Percentiles rank a stretch among this genome's conserved stretches.
Conservation (phyloP, 2,113 vertebrate genomes). For the Ictalurus punctatus region DNA sequence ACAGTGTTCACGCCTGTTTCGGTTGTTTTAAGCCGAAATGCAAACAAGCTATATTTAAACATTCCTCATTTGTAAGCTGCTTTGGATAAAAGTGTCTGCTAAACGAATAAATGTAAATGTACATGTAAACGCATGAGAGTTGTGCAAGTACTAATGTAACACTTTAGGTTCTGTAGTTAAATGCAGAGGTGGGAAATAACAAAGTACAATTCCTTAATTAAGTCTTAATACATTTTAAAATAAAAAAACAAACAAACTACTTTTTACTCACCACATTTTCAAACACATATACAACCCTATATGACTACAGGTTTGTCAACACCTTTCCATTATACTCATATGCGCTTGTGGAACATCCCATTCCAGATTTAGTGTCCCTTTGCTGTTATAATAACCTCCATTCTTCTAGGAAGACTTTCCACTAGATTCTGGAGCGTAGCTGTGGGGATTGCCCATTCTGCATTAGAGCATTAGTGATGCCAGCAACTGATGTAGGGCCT, state of each 20-base stretch:
- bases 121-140: neutral
- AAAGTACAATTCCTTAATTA: neutral
- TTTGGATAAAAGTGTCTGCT: no score
- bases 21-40: neutral
- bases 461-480: no score
- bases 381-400: neutral
- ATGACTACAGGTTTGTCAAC: neutral
- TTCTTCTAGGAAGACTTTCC: neutral
- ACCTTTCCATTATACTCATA: neutral
- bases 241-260: neutral
- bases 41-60: neutral
- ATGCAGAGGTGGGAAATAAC: neutral
- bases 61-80: no score
- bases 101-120: no score
- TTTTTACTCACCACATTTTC: neutral
- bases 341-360: neutral
- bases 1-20: neutral
- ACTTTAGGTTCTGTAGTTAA: neutral
- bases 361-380: neutral
- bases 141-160: neutral
- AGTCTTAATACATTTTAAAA: neutral
- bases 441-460: neutral
- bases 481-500: neutral
- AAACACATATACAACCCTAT: neutral
- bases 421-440: neutral